phyloP scores from a whole-genome alignment of 2,113 vertebrate species.

The Saguinus imperator region DNA sequence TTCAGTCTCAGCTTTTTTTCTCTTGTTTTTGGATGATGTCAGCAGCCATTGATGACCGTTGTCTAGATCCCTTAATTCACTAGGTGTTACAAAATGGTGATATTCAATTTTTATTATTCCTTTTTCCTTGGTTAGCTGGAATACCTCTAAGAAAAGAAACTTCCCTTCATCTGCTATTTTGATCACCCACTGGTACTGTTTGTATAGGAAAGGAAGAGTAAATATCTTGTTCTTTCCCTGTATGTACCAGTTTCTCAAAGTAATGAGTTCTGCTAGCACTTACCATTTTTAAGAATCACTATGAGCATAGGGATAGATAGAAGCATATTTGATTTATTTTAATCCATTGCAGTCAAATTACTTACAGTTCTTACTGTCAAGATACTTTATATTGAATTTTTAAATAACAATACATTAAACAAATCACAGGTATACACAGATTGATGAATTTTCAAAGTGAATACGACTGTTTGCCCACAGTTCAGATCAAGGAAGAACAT shows the following conservation, averaged over 20 bases:
- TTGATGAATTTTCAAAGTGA: neutral
- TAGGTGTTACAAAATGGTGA: neutral
- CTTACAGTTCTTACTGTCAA: neutral
- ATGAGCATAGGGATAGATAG: neutral
- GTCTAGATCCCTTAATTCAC: neutral
- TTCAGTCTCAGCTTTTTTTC: neutral
- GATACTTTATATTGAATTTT: conserved; percentile 13
- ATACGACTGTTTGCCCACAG: neutral
- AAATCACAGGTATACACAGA: neutral
- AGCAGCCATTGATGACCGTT: neutral
- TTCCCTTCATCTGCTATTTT: neutral
- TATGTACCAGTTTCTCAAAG: neutral
- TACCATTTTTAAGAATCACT: neutral
- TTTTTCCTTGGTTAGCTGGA: neutral
- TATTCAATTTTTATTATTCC: neutral
- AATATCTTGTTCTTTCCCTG: neutral
- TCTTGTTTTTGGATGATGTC: neutral
- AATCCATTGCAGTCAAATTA: neutral
- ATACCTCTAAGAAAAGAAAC: neutral
- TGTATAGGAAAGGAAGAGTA: neutral
- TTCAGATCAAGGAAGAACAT: neutral
- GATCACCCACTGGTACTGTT: neutral
- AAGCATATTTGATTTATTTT: neutral
- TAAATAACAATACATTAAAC: neutral
- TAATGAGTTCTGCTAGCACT: neutral